These are phyloP conservation scores for Nyctibius bracteatus DNA, from an alignment of 2,113 vertebrate genomes.

Conservation along the genomic window DNA sequence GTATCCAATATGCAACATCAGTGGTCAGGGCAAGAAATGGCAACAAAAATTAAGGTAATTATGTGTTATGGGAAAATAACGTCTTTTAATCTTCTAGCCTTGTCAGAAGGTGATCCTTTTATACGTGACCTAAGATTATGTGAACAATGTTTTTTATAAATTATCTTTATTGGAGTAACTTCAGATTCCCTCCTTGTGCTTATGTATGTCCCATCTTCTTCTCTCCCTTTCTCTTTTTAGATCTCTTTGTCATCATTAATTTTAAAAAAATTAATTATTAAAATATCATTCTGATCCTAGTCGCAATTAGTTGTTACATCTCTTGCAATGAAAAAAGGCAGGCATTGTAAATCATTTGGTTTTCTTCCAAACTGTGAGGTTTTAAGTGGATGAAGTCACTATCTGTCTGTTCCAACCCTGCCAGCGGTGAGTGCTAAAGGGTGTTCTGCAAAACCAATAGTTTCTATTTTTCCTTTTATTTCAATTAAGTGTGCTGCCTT, in stretches of 20 bases:
- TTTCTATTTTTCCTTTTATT: constrained; percentile 1
- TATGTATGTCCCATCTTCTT: neutral
- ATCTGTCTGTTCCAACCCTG: neutral
- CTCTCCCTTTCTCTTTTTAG: neutral
- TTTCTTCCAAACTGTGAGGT: neutral
- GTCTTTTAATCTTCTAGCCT: neutral
- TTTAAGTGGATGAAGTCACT: neutral
- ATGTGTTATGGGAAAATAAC: neutral
- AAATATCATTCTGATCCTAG: neutral
- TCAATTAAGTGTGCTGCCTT: neutral
- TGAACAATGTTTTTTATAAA: neutral
- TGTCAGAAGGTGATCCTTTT: neutral
- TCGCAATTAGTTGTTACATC: neutral
- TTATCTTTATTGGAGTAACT: neutral
- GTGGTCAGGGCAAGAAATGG: neutral
- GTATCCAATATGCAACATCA: neutral
- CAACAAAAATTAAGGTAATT: neutral
- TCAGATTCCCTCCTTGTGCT: neutral
- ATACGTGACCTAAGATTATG: neutral
- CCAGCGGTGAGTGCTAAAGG: neutral
- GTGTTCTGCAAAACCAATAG: neutral
- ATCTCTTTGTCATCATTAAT: neutral
- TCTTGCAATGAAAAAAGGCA: neutral
- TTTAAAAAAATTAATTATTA: too few species aligned
- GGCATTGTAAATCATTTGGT: neutral